Base-by-base conservation (phyloP, 2,113 vertebrate genomes). In the Psettodes erumei region DNA sequence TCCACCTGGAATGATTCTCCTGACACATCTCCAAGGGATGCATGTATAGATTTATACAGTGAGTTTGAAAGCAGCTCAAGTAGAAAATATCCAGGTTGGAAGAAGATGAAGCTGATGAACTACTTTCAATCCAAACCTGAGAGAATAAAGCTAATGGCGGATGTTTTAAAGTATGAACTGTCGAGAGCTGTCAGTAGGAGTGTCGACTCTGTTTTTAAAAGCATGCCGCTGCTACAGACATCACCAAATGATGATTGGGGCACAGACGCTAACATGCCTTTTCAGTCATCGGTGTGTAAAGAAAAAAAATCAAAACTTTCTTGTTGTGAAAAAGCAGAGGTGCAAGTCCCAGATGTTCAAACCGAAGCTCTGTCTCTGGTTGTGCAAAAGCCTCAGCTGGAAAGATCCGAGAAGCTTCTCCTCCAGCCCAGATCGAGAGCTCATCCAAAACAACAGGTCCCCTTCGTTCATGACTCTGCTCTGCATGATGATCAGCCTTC, bases 201-300 rank as follows among this genome's bases (percentile, higher is more conserved):
- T 5, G 93, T 99, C 5, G 97, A 99, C 69, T 92, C 93, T 0
- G 93, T 96, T 56, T 93, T 98, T 80, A 94, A 94, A 79, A 94
- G 89, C 62, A 38, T 82, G 82, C 76, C 82, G 0, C 77, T 82
- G 27, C 65, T 79, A 6, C 66, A 86, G 40, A 54, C 37, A 1
- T 33, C 59, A 0, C 15, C 65, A 28, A 11, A 35, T 1, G 37
- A 79, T 0, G 35, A 58, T 9, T 59, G 19, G 6, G 45, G 6
- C 4, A n/a, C 21, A 1, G 69, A 84, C 10, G 86, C 81, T 3
- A 67, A 48, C 1, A 6, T 2, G 4, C 7, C 32, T 48, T n/a
- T 37, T 42, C 69, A 55, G 7, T 32, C 75, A 12, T 8, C 61
- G 0, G 37, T 13, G 30, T 32, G 40, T 47, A 33, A 38, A 30